phyloP scores from a whole-genome alignment of 2,888 invertebrate genomes.

The Byasa hedistus region DNA sequence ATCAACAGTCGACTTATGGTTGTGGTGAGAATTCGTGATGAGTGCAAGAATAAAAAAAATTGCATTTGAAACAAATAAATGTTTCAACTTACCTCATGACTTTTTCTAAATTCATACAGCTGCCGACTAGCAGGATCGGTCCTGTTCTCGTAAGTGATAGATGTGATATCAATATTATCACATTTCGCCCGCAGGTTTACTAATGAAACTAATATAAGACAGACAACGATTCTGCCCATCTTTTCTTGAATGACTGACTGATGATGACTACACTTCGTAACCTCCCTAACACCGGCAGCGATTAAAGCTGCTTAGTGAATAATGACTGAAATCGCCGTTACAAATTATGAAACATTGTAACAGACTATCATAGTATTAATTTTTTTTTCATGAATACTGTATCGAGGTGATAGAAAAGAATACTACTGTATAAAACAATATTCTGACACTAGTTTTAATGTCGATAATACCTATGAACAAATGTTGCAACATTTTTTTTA shows the following conservation, averaged over 20 bases:
- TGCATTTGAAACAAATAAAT: too few relatives aligned
- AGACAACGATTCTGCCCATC: slow-evolving; percentile 23
- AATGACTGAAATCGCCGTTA: background rate
- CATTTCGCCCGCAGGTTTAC: background rate
- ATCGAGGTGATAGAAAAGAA: too few relatives aligned
- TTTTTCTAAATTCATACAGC: slow-evolving; percentile 46
- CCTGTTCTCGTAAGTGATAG: slow-evolving; percentile 35
- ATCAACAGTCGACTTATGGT: too few relatives aligned
- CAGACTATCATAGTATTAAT: too few relatives aligned
- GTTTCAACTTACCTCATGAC: slow-evolving; percentile 41
- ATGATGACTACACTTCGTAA: background rate
- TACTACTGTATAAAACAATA: too few relatives aligned
- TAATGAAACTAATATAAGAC: slow-evolving; percentile 11
- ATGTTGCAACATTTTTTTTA: too few relatives aligned
- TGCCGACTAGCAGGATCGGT: slow-evolving; percentile 43
- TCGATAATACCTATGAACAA: too few relatives aligned
- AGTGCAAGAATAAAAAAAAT: too few relatives aligned
- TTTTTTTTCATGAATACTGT: too few relatives aligned
- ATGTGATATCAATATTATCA: slow-evolving; percentile 30
- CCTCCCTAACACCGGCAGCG: slow-evolving; percentile 5
- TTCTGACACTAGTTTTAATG: too few relatives aligned
- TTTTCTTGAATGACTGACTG: background rate
- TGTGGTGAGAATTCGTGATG: too few relatives aligned
- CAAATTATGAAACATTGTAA: background rate
- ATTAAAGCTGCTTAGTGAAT: background rate